Evolutionary conservation across 2,888 invertebrate genomes (phyloP).

Genomic region (Eledone cirrhosa): DNA sequence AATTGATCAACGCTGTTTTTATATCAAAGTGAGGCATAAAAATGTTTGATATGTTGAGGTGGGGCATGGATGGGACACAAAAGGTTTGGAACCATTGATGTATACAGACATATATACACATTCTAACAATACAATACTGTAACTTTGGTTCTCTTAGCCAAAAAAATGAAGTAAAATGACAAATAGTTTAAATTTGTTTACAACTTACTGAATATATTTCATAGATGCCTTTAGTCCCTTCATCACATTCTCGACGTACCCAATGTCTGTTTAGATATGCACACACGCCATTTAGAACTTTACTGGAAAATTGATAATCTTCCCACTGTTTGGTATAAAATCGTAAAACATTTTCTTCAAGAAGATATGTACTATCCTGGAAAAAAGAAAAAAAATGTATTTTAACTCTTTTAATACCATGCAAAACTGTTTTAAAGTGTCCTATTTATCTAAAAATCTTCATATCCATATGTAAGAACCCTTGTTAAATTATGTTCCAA

Average conservation of each 20-base stretch:
- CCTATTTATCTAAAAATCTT: not conserved
- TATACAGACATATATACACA: no score
- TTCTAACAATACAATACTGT: no score
- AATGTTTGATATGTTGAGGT: no score
- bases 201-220: slow-evolving; percentile 85
- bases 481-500: no score
- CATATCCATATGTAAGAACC: no score
- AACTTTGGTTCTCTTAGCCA: no score
- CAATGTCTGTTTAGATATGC: slow-evolving; percentile 97
- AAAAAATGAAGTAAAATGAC: no score
- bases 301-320: slow-evolving; percentile 96
- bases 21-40: no score
- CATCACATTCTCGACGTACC: slow-evolving; percentile 98
- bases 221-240: slow-evolving; percentile 95
- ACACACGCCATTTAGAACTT: slow-evolving; percentile 96
- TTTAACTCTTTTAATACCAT: no score
- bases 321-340: slow-evolving; percentile 99
- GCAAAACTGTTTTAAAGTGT: not conserved
- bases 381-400: not conserved
- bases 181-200: not conserved
- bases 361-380: slow-evolving; percentile 71
- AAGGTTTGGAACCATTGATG: no score
- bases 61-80: no score
- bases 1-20: no score
- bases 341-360: slow-evolving; percentile 94